Evolutionary conservation across 35 echinoderm and acorn worm species (phyloP), one percentile per base, ranked within the genome.

Genomic region (Patiria miniata): DNA sequence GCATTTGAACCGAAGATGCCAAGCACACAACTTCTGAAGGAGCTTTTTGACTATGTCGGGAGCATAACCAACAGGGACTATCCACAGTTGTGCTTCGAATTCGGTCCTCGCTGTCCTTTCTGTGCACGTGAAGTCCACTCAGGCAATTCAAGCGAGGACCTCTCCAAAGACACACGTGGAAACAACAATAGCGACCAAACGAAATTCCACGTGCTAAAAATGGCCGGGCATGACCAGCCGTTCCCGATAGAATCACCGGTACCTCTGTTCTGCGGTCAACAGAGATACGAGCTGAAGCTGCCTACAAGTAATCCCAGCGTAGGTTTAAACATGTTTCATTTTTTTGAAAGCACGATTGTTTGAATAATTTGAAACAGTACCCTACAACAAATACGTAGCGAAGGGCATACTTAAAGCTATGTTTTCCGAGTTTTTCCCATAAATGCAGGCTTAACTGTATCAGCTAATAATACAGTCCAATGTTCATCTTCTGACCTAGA

Each of bases 91-190:
- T 32, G 12, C 61, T 69, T 69, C 28, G 28, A 12, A 69, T 69
- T 69, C 34, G 61, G 61, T 30, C 61, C 61, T 34, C 61, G 61
- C 8, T 69, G 61, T 69, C 61, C 61, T 2, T 69, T 23, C 61
- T 69, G 61, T 29, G 61, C 12, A 2, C 7, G 2, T 32, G 23
- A 26, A 32, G 18, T 12, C 34, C 19, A 26, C 5, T 69, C 26
- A 12, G 34, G 34, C 34, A 34, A 21, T 14, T 34, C 34, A 7
- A 34, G 2, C 23, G 61, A 69, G 10, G 61, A 32, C 61, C 2
- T 8, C 8, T 12, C 14, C 14, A 10, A 29, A 26, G 61, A 29
- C 29, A 47, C 4, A 47, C 12, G 42, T 69, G 21, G 15, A 69
- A 30, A 69, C 61, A 6, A 29, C 26, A 73, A 22, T 34, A 14